Percentiles rank a stretch among this genome's conserved stretches.
These are phyloP conservation scores for Drosophila trapezifrons DNA, from an alignment of 1,140 invertebrate species.

Conservation along the genomic window DNA sequence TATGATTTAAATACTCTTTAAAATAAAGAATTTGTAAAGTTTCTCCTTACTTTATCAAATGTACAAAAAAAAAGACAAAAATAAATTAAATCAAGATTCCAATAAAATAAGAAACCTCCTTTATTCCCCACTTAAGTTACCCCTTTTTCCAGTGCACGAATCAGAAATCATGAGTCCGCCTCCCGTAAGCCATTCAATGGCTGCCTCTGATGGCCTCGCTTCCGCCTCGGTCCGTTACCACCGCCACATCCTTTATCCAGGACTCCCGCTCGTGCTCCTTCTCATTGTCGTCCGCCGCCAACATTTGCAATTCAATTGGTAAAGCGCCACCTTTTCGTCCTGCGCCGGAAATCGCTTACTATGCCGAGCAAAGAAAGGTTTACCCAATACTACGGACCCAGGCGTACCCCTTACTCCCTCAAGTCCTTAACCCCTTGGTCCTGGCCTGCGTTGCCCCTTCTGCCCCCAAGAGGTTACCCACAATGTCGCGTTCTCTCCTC, in stretches of 20 bases:
- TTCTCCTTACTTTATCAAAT: too few relatives aligned
- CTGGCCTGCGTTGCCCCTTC: not conserved
- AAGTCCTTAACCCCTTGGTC: conserved; percentile 8
- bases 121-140: not conserved
- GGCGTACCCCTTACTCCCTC: not conserved
- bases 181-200: conserved; percentile 67
- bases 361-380: conserved; percentile 57
- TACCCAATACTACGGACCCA: conserved; percentile 56
- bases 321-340: conserved; percentile 74
- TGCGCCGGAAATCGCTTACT: conserved; percentile 78
- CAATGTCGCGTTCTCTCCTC: conserved; percentile 45
- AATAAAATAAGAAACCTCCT: too few relatives aligned
- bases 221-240: conserved; percentile 51
- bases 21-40: too few relatives aligned
- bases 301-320: conserved; percentile 81
- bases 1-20: too few relatives aligned
- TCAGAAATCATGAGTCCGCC: conserved; percentile 35
- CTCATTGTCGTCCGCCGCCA: conserved; percentile 61
- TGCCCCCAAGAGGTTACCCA: not conserved
- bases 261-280: conserved; percentile 5
- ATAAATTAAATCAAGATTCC: too few relatives aligned
- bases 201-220: conserved; percentile 71
- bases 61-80: too few relatives aligned
- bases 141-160: conserved; percentile 20
- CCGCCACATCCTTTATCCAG: conserved; percentile 3